Evolutionary conservation across 2,888 invertebrate genomes (phyloP).

Genomic region (Tachina grossa): DNA sequence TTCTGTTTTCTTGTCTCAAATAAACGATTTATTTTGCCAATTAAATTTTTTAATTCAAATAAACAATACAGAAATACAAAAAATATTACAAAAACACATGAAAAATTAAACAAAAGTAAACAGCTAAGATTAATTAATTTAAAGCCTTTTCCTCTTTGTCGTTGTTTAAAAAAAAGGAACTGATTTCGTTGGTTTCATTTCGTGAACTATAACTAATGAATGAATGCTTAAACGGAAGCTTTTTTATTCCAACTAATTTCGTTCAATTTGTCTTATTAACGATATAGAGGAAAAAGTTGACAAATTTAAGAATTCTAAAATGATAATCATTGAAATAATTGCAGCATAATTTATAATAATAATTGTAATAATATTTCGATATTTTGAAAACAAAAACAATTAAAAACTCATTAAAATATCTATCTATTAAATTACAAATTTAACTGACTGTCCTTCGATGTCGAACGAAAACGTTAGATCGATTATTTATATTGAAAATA

Average conservation of each 20-base stretch:
- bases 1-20: conserved; percentile 33
- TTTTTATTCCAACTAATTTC: too few relatives aligned
- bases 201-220: neutral
- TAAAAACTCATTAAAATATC: too few relatives aligned
- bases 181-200: neutral
- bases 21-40: conserved; percentile 62
- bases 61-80: conserved; percentile 73
- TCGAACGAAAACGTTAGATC: too few relatives aligned
- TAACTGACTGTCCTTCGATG: too few relatives aligned
- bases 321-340: conserved; percentile 30
- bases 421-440: too few relatives aligned
- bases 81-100: conserved; percentile 56
- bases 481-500: too few relatives aligned
- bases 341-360: too few relatives aligned
- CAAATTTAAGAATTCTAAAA: neutral
- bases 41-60: conserved; percentile 70
- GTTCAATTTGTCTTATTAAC: neutral
- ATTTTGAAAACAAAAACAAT: too few relatives aligned
- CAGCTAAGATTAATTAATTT: neutral
- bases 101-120: conserved; percentile 29
- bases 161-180: neutral
- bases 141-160: neutral
- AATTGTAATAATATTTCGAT: too few relatives aligned
- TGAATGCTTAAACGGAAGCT: too few relatives aligned
- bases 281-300: neutral